Base-by-base conservation (phyloP, 2,888 invertebrate species). In the Glomeris marginata region DNA sequence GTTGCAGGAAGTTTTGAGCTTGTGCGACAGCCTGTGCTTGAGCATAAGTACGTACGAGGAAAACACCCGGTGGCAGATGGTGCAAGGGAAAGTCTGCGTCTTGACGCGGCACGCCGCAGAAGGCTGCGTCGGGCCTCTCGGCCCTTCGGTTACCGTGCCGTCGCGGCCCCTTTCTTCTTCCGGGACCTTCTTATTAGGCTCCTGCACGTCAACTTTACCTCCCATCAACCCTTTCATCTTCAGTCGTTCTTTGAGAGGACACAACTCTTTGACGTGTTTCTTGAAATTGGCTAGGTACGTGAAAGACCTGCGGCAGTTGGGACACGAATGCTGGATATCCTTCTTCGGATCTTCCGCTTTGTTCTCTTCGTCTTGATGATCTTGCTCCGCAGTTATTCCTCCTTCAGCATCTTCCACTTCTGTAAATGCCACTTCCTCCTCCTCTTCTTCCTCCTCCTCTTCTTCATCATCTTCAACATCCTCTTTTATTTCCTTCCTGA, bases 11-110 rank as follows among this genome's bases (percentile, higher is more conserved):
- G 48, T 38, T 28, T 50, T 53, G 15, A 53, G 43, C 41, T 53
- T 53, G 38, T 53, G 70, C 69, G 54, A 73, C 67, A 28, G 72
- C 33, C 64, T 58, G 57, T 70, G 70, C 22, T 67, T 61, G 50
- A 69, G 64, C 67, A 69, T 66, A 52, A 65, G 66, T 28, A 64
- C 60, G 53, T 67, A 66, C 45, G 62, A 62, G 28, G 61, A 61
- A 52, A 70, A 69, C 41, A 60, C 61, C 56, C 68, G 66, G 41
- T 64, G 61, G 57, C 70, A 70, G 2, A 66, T 59, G 11, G 63
- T 62, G 54, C 70, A 70, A 3, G 63, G 58, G 3, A 37, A 41
- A 4, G 45, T 45, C 33, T 48, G 41, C 5, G 37, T 16, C 18
- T 43, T 45, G 1, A 16, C 33, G 33, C 11, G 35, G 11, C n/a